Base-by-base conservation (phyloP, 2,888 invertebrate genomes). In the Metalampra italica region DNA sequence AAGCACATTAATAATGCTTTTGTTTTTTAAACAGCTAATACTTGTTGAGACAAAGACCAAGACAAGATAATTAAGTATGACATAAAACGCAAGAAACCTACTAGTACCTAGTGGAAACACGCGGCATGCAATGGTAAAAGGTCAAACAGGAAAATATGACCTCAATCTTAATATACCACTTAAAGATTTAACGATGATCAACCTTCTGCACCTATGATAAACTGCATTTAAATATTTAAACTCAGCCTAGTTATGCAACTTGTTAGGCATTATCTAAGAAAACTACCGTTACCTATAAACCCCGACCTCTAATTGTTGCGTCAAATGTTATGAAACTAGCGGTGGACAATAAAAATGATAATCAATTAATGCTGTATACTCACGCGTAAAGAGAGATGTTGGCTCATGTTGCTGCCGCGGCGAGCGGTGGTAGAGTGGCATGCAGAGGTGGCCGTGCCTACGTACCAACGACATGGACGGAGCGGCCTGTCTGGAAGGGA, bases 341-440 rank as follows among this genome's bases (percentile, higher is more conserved):
- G 14, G 7, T 5, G 5, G 32, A 11, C 32, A 32, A 36, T n/a
- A 36, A 36, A 7, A n/a, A n/a, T 36, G 36, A 1, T 36, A 32
- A 32, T 32, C 11, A 32, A 14, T 7, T 39, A 39, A 39, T 14
- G 7, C n/a, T n/a, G 50, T 54, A 44, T 51, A 82, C 80, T 81
- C 70, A 82, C 82, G 71, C 69, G 75, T 62, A 76, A 59, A 57
- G 67, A 66, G 63, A 65, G 69, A 62, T 64, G 63, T 69, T 67
- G 67, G 83, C 83, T 84, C 83, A 77, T 82, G 83, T 67, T 71
- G 67, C 73, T 81, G 67, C 71, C 64, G 59, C 78, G 81, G 75
- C 82, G 86, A 80, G 67, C 78, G 80, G 74, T 78, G 58, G 69
- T 70, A 53, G 77, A 84, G 80, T 82, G 15, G 40, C 40, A 15